Percentiles rank a stretch among this genome's conserved stretches.
Evolutionary conservation across 2,888 invertebrate genomes (phyloP).

Genomic region (Lithophane ornitopus): DNA sequence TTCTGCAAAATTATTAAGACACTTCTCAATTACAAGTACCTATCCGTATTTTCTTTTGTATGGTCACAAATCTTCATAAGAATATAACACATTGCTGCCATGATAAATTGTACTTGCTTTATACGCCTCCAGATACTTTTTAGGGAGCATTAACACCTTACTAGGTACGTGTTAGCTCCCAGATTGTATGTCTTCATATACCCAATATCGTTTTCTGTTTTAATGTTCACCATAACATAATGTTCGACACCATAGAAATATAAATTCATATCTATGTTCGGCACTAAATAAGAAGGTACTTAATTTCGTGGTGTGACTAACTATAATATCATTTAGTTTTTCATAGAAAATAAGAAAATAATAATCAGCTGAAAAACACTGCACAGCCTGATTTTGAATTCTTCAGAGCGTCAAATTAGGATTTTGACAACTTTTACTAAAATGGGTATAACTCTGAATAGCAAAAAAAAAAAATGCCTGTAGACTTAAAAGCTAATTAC

Average conservation of each 20-base stretch:
- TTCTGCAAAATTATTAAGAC: neutral
- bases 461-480: neutral
- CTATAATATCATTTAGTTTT: too few relatives aligned
- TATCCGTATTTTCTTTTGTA: neutral
- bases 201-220: neutral
- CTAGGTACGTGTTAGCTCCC: neutral
- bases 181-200: neutral
- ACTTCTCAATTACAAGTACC: neutral
- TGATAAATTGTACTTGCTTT: neutral
- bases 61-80: neutral
- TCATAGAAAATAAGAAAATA: neutral
- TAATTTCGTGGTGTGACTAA: neutral
- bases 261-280: neutral
- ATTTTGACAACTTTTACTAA: too few relatives aligned
- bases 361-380: neutral
- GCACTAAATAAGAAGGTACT: neutral
- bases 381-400: neutral
- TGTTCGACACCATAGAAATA: neutral
- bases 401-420: too few relatives aligned
- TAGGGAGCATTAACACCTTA: neutral
- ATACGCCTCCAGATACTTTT: neutral
- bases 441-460: neutral
- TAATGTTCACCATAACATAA: neutral
- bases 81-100: neutral
- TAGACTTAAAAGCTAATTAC: too few relatives aligned